Evolutionary conservation across 64 coral and sea anemone species (phyloP), one percentile per base, ranked within the genome.

Genomic region (Acropora tenuis): DNA sequence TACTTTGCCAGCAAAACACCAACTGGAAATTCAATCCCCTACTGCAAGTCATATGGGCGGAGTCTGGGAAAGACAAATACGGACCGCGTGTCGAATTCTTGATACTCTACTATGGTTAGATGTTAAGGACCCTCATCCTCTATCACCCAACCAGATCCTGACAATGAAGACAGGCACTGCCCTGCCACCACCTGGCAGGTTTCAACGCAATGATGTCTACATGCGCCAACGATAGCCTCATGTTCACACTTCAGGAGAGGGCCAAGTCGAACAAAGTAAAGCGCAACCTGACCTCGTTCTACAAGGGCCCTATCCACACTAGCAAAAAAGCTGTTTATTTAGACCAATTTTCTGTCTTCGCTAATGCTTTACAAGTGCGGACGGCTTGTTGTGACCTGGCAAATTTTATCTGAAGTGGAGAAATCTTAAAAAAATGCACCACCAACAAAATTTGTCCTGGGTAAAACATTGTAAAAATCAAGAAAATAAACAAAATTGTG

Each of bases 321-420:
- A 48, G 84, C 68, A 48, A 73, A 73, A 73, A 16, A 55, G 10
- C 18, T 6, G 61, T 87, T 87, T 48, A 50, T 87, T 87, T 72
- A 87, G 84, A 87, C 66, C 72, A 87, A 87, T 73, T 87, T 87
- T 74, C 40, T 69, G 67, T 72, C 84, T 47, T 87, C 84, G n/a
- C 60, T 44, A 72, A 72, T 66, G 18, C 11, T 69, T 8, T 49
- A 72, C 43, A 74, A 87, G 42, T 87, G 84, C 17, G 17, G 47
- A 15, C 49, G 48, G 46, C 55, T 60, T 76, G 71, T 88, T 7
- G 17, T 19, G 69, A 88, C 69, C 49, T 75, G 42, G 75, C 86
- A 88, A 88, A 74, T 59, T 74, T 88, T 88, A 17, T 17, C 47
- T 5, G 46, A 88, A 44, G 66, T 7, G 86, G 86, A 44, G 8